Conservation (phyloP, 37 sponge, comb jelly and placozoan species). For the Cliona cf. orientalis region DNA sequence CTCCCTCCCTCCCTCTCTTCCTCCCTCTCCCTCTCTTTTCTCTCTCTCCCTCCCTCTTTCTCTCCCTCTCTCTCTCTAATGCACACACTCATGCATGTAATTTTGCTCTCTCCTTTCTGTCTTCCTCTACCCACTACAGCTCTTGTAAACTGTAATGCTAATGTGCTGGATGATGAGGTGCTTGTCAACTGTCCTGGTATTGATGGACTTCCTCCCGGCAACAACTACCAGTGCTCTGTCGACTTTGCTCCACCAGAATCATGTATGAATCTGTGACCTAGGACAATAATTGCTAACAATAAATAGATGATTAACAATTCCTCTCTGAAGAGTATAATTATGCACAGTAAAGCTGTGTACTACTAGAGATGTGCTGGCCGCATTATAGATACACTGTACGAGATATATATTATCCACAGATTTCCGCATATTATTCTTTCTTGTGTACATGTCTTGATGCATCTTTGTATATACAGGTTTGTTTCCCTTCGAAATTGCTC, state of each 20-base stretch:
- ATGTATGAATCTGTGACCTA: conserved; percentile 9
- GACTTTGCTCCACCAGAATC: not conserved
- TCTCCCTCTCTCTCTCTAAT: not conserved
- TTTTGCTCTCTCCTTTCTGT: too few species aligned
- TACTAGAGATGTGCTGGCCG: too few species aligned
- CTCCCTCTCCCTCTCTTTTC: too few species aligned
- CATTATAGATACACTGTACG: too few species aligned
- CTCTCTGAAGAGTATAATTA: too few species aligned
- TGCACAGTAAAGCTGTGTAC: too few species aligned
- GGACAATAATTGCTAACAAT: too few species aligned
- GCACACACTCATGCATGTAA: not conserved
- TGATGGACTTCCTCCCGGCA: not conserved
- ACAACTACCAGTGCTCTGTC: not conserved
- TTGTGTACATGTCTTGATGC: not conserved
- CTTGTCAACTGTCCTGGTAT: not conserved
- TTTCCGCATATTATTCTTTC: not conserved
- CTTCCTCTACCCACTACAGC: not conserved
- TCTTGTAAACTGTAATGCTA: not conserved
- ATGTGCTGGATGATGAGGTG: not conserved
- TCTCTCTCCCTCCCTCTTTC: not conserved
- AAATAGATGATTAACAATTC: too few species aligned
- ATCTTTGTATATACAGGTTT: not conserved
- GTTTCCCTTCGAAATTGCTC: not conserved
- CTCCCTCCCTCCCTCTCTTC: too few species aligned
- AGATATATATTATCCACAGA: too few species aligned